Conservation (phyloP, 2,888 invertebrate species). For the Agrotis clavis region DNA sequence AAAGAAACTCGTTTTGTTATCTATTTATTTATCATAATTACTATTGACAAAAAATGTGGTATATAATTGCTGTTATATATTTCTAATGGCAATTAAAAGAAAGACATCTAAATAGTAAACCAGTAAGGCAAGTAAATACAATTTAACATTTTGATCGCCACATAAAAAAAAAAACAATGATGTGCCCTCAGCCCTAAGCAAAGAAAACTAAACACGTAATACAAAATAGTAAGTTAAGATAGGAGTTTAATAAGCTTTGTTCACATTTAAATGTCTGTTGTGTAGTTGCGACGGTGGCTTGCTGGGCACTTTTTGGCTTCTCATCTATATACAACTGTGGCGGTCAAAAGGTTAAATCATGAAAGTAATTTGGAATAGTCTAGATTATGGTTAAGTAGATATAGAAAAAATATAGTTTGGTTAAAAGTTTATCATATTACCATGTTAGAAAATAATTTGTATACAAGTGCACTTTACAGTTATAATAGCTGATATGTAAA, state of each 20-base stretch:
- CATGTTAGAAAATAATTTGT: conserved; percentile 1
- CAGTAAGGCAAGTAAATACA: conserved; percentile 30
- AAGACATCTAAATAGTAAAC: neutral
- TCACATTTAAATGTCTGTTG: too few relatives aligned
- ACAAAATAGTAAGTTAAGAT: too few relatives aligned
- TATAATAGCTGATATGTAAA: neutral
- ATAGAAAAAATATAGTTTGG: conserved; percentile 8
- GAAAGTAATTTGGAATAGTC: conserved; percentile 1
- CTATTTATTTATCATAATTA: conserved; percentile 1
- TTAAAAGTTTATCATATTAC: neutral
- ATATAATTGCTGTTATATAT: conserved; percentile 1
- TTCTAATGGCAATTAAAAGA: conserved; percentile 15
- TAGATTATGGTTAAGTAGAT: conserved; percentile 15
- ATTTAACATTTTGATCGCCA: neutral
- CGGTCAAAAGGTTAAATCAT: neutral
- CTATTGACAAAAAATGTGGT: conserved; percentile 15
- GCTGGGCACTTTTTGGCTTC: too few relatives aligned
- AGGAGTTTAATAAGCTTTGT: too few relatives aligned
- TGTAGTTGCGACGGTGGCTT: too few relatives aligned
- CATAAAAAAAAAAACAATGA: too few relatives aligned
- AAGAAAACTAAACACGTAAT: too few relatives aligned
- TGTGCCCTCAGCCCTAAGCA: too few relatives aligned
- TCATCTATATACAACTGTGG: too few relatives aligned
- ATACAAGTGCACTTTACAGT: conserved; percentile 2
- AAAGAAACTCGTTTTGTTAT: conserved; percentile 22